phyloP scores from a whole-genome alignment of 2,797 vertebrate species.

The Erpetoichthys calabaricus region DNA sequence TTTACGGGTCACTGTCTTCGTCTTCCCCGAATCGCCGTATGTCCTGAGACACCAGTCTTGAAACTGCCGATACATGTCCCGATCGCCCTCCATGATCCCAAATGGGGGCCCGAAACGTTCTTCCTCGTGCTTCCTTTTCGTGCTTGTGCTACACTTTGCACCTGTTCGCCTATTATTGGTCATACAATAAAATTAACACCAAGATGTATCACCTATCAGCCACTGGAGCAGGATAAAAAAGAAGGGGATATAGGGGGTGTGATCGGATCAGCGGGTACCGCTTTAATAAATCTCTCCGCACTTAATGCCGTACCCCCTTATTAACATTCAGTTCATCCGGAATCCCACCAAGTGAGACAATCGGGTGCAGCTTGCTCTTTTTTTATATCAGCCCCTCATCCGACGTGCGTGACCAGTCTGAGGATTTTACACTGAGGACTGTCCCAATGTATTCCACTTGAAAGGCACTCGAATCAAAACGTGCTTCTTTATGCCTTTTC shows the following conservation, averaged over 20 bases:
- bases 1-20: constrained; percentile 70
- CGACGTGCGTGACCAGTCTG: constrained; percentile 35
- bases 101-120: constrained; percentile 16
- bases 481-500: neutral
- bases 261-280: constrained; percentile 15
- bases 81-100: constrained; percentile 58
- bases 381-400: constrained; percentile 14
- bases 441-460: constrained; percentile 36
- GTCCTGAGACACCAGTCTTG: constrained; percentile 71
- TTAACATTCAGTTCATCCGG: constrained; percentile 16
- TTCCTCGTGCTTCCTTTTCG: constrained; percentile 5
- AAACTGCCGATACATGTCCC: constrained; percentile 69
- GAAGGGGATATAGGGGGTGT: constrained; percentile 9
- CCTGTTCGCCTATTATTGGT: constrained; percentile 50
- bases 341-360: constrained; percentile 21
- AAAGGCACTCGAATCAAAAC: constrained; percentile 15
- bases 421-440: constrained; percentile 39
- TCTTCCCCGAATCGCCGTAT: constrained; percentile 71
- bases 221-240: too few relatives aligned
- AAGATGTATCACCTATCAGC: neutral
- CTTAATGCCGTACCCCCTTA: constrained; percentile 2
- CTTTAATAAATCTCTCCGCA: neutral
- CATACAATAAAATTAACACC: constrained; percentile 29
- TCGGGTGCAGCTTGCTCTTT: constrained; percentile 28
- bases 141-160: constrained; percentile 36